Conservation (phyloP, 2,113 vertebrate species). For the Sorex fumeus region DNA sequence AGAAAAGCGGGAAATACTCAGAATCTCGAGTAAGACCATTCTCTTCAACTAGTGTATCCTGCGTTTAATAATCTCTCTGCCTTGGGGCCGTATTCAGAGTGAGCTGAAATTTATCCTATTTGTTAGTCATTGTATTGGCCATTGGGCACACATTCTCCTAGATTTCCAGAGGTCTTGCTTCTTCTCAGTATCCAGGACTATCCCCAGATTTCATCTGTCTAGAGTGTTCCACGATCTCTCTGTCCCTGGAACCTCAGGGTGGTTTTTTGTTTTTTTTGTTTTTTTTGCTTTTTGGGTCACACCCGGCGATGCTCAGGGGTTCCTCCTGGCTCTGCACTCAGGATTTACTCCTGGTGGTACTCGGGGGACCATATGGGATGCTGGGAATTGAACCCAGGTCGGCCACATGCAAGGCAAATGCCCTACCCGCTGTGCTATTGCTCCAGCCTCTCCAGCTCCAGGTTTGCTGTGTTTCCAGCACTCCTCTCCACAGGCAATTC, state of each 20-base stretch:
- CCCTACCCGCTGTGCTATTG: too few species aligned
- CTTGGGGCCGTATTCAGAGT: too few species aligned
- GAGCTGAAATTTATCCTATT: background rate
- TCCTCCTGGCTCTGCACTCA: too few species aligned
- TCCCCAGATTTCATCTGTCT: constrained; percentile 2
- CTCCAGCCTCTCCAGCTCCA: too few species aligned
- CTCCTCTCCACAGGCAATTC: background rate
- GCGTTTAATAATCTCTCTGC: background rate
- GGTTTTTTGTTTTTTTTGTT: too few species aligned
- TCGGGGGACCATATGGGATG: too few species aligned
- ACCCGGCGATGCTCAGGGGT: too few species aligned
- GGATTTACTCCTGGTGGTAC: too few species aligned
- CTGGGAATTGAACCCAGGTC: too few species aligned
- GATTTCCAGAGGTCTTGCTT: background rate
- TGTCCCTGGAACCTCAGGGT: background rate
- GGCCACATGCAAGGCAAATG: too few species aligned
- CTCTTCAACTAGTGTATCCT: background rate
- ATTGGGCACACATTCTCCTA: background rate
- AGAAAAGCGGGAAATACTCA: background rate
- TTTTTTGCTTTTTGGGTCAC: too few species aligned
- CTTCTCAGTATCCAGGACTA: background rate
- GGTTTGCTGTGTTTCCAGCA: background rate
- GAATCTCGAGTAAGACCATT: background rate
- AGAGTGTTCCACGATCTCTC: background rate
- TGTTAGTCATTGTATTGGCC: background rate